Base-by-base conservation (phyloP, 2,888 invertebrate genomes). In the Rhabditoides inermis region DNA sequence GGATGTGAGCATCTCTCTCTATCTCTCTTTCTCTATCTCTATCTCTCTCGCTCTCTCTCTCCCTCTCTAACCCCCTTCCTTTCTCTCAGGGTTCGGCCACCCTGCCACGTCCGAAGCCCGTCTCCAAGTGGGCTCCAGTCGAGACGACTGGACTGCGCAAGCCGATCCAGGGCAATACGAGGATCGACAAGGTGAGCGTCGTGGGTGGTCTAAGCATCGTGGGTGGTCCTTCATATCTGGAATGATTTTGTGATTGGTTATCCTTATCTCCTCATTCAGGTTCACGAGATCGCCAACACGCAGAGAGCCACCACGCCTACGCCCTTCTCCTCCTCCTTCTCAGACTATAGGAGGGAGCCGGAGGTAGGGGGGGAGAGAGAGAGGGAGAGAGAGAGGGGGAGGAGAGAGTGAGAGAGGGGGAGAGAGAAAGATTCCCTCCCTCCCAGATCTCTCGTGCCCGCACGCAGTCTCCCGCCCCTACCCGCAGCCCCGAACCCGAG, bases 121-220 rank as follows among this genome's bases (percentile, higher is more conserved):
- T 59, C 10, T 63, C 63, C 7, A 63, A 63, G 40, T 63, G 63
- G 63, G 61, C 59, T 32, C 53, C 51, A 7, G 63, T 63, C 5
- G 61, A 63, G 12, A 59, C 51, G 40, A 54, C 56, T 30, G 59
- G 59, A 22, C 45, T 59, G 45, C 56, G 51, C 36, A 45, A 3
- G 30, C 35, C 28, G 41, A 42, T 49, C n/a, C 20, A n/a, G 15
- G 10, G n/a, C n/a, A 26, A 42, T 20, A 3, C 4, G 23, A 32
- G 35, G 30, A 23, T 12, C 25, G 6, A n/a, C n/a, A n/a, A n/a
- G n/a, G 49, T 6, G 30, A 41, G 32, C 35, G 49, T 49, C n/a
- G 26, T 22, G 15, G 10, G n/a, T n/a, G 18, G 25, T 20, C 5
- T 3, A 32, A 32, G 35, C 27, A 23, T 12, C 25, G 6, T 23